These are phyloP conservation scores for Anodontia alba DNA, from an alignment of 2,888 invertebrate genomes.

Conservation along the genomic window DNA sequence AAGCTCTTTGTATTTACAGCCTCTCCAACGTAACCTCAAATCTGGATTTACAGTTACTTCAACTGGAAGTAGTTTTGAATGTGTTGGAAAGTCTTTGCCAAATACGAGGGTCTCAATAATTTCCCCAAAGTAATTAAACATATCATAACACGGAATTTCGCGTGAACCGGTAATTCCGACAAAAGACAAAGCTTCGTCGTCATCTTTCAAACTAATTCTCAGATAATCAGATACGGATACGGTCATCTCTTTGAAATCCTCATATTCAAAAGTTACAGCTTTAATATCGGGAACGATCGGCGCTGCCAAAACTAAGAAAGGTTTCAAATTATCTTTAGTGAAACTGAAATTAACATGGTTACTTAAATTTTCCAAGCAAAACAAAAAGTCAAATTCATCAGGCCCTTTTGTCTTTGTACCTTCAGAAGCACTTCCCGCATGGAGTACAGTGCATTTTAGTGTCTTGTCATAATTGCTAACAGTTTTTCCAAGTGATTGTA, in stretches of 20 bases:
- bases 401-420: constrained; percentile 49
- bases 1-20: constrained; percentile 45
- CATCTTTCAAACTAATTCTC: constrained; percentile 23
- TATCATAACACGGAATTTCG: constrained; percentile 33
- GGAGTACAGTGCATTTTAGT: constrained; percentile 39
- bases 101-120: constrained; percentile 35
- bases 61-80: constrained; percentile 29
- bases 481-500: constrained; percentile 30
- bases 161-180: constrained; percentile 18
- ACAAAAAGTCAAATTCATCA: constrained; percentile 56
- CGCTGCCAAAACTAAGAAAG: background rate
- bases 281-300: background rate
- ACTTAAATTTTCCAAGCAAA: constrained; percentile 50
- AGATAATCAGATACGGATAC: constrained; percentile 48
- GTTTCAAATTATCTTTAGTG: constrained; percentile 16
- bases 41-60: constrained; percentile 48
- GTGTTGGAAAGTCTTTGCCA: constrained; percentile 36
- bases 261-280: background rate
- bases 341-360: constrained; percentile 22
- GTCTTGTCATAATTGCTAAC: constrained; percentile 31
- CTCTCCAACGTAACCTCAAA: constrained; percentile 42
- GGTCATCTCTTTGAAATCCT: background rate
- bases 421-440: constrained; percentile 54
- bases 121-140: constrained; percentile 33
- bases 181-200: constrained; percentile 13